Base-by-base conservation (phyloP, 2,797 vertebrate species). In the Diglossa cyanea region DNA sequence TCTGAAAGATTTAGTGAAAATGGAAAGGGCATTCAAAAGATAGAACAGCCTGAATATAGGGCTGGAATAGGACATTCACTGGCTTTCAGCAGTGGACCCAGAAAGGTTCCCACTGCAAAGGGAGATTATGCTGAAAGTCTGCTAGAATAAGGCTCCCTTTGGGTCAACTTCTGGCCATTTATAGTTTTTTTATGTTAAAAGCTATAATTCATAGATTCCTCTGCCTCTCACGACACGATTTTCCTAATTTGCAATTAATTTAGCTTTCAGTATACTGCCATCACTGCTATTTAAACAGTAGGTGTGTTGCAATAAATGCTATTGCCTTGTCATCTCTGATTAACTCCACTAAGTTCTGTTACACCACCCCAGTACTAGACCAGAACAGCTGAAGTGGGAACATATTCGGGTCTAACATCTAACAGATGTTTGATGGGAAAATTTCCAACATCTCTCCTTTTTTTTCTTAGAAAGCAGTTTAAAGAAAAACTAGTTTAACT, bases 401-500 rank as follows among this genome's bases (percentile, higher is more conserved):
- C 83, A 95, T 86, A 87, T 95, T 87, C 9, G 90, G 89, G 89
- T 85, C 79, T 92, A 94, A 94, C 74, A 54, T 93, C 58, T 94
- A 96, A 80, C 95, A 97, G 95, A 94, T 96, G 95, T 91, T 73
- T 21, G 19, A 86, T 87, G 93, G 96, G 96, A 94, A 91, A 73
- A 55, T 86, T 89, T 94, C 95, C 96, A 97, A 33, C 17, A 63
- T 86, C 30, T 75, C 72, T 94, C 66, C 23, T 94, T 92, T 92
- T 92, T 91, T 95, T 96, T 92, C 93, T 95, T 97, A 92, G 93
- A 96, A 96, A 95, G 94, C 83, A 93, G 61, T 82, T 90, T 30
- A 76, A 70, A 90, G 31, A 85, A 94, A 92, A 55, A 42, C 16
- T 65, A 61, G 44, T 78, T 96, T 82, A 83, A 93, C 71, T 95